phyloP scores from a whole-genome alignment of 2,888 invertebrate genomes.

The Mycalesis mineus region DNA sequence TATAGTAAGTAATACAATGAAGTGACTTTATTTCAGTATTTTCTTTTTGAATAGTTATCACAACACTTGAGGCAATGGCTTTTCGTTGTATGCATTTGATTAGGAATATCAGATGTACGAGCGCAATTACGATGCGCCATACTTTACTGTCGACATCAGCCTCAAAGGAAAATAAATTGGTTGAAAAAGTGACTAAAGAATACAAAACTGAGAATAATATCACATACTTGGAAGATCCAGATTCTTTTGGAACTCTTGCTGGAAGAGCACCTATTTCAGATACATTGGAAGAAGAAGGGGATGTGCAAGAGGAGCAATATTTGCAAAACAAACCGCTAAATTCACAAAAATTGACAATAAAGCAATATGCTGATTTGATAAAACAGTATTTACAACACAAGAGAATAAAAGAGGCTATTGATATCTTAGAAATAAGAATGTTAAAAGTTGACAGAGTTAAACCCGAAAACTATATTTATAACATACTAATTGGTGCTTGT shows the following conservation, averaged over 20 bases:
- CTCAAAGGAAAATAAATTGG: constrained; percentile 34
- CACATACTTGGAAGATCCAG: constrained; percentile 68
- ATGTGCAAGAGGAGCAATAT: constrained; percentile 79
- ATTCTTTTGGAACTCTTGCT: constrained; percentile 76
- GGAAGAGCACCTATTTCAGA: constrained; percentile 39
- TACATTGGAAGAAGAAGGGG: constrained; percentile 71
- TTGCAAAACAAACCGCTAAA: constrained; percentile 69
- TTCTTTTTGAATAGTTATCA: too few species aligned
- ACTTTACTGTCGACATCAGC: constrained; percentile 38
- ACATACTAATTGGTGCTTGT: constrained; percentile 89
- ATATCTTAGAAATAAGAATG: constrained; percentile 87
- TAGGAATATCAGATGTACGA: constrained; percentile 37
- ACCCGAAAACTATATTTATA: constrained; percentile 88
- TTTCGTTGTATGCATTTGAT: constrained; percentile 45
- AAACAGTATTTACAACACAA: constrained; percentile 81
- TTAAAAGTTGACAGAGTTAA: constrained; percentile 86
- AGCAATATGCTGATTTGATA: constrained; percentile 84
- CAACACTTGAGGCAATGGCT: constrained; percentile 40
- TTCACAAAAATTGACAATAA: constrained; percentile 75
- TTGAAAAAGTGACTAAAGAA: constrained; percentile 36
- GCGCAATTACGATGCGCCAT: constrained; percentile 34
- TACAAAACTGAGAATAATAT: constrained; percentile 55
- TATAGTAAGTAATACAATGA: too few species aligned
- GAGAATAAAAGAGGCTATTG: constrained; percentile 86
- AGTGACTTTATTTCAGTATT: too few species aligned